Conservation (phyloP, 2,888 invertebrate species). For the Augochlorella aurata region DNA sequence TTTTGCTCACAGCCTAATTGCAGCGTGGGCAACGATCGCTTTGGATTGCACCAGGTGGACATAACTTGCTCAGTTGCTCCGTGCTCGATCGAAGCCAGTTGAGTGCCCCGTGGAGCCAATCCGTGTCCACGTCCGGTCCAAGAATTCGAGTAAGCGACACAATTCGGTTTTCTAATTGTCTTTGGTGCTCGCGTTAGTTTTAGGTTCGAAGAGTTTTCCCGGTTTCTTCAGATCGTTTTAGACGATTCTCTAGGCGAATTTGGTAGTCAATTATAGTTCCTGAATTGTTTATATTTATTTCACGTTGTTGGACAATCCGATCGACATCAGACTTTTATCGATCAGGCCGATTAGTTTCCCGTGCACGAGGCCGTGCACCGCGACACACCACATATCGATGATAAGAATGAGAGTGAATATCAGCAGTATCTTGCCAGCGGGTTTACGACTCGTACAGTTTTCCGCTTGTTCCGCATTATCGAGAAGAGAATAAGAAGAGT, state of each 20-base stretch:
- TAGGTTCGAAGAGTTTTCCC: not conserved
- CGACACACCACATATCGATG: constrained; percentile 41
- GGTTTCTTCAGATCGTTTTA: constrained; percentile 2
- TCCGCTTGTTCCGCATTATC: constrained; percentile 51
- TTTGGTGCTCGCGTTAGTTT: not conserved
- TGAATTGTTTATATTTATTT: constrained; percentile 36
- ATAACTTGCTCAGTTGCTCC: not conserved
- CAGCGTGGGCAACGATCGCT: not conserved
- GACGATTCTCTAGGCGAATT: constrained; percentile 19
- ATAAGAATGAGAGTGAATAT: constrained; percentile 20
- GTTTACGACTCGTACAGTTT: constrained; percentile 19
- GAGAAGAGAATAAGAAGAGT: not conserved
- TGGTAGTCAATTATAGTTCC: constrained; percentile 16
- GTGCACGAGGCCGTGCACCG: not conserved
- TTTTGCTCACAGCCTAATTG: not conserved
- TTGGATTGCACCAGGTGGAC: not conserved
- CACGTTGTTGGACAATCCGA: not conserved
- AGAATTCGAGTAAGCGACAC: not conserved
- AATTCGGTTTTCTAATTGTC: not conserved
- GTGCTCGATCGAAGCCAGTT: not conserved
- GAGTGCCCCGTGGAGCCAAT: not conserved
- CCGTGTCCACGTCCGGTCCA: not conserved
- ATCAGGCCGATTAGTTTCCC: not conserved
- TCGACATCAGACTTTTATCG: not conserved
- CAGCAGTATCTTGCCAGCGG: constrained; percentile 46